These are phyloP conservation scores for Polypterus bichir DNA, from an alignment of 2,113 vertebrate genomes.

Conservation along the genomic window DNA sequence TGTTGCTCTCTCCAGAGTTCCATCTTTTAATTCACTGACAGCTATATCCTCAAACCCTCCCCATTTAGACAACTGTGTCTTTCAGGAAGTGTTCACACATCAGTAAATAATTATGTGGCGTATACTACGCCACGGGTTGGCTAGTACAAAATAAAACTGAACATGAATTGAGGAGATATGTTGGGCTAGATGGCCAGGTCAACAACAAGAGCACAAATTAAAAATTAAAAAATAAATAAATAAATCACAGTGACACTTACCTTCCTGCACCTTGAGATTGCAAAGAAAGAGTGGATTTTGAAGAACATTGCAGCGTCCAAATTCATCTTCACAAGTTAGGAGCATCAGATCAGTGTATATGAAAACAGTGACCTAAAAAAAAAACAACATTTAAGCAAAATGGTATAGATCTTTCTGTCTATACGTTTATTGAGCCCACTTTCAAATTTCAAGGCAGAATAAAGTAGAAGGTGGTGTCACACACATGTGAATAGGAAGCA, in stretches of 20 bases:
- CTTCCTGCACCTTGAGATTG: slow-evolving; percentile 77
- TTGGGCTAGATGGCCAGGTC: too few relatives aligned
- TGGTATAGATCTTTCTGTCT: neutral
- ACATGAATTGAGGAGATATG: too few relatives aligned
- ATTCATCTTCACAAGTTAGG: slow-evolving; percentile 82
- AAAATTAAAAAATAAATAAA: neutral
- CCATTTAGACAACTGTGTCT: too few relatives aligned
- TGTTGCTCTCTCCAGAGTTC: too few relatives aligned
- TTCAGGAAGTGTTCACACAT: too few relatives aligned
- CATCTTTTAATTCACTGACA: too few relatives aligned
- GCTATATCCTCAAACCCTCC: too few relatives aligned
- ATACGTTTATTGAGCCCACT: neutral
- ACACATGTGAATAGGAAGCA: too few relatives aligned
- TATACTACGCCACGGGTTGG: too few relatives aligned
- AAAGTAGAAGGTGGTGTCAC: neutral
- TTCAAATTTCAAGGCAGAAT: neutral
- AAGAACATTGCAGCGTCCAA: slow-evolving; percentile 75
- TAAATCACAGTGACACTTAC: slow-evolving; percentile 38
- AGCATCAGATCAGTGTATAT: slow-evolving; percentile 84
- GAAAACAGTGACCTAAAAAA: slow-evolving; percentile 75
- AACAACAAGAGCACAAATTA: neutral
- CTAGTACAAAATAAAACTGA: too few relatives aligned
- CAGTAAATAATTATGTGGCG: too few relatives aligned
- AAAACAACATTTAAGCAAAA: slow-evolving; percentile 8
- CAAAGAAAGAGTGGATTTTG: slow-evolving; percentile 83